A percentile compares a stretch with the other conserved stretches of the same genome.
Conservation (phyloP, 2,113 vertebrate genomes). For the Seriola aureovittata region DNA sequence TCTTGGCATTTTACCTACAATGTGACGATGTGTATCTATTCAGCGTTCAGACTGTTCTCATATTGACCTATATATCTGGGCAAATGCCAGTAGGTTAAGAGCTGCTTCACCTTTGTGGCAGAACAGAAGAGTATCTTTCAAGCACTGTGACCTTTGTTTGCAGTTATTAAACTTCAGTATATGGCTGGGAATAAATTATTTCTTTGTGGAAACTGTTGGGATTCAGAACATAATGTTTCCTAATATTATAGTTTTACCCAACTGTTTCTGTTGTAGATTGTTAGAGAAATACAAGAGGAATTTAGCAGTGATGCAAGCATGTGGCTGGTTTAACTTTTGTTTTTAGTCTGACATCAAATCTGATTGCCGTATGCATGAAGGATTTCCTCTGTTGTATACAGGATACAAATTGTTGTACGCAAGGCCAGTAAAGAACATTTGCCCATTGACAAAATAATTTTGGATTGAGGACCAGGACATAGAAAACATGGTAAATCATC, state of each 20-base stretch:
- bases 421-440: not conserved
- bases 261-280: constrained; percentile 16
- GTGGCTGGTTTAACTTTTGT: not conserved
- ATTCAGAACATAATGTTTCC: not conserved
- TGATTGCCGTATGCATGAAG: constrained; percentile 4
- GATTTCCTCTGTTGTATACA: constrained; percentile 6
- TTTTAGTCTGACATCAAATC: not conserved
- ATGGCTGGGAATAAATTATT: not conserved
- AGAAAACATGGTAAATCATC: not conserved
- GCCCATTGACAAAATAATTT: not conserved
- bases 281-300: not conserved
- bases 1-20: constrained; percentile 75
- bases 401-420: not conserved
- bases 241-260: not conserved
- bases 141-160: constrained; percentile 51
- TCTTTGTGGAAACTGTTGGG: not conserved
- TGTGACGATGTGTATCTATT: constrained; percentile 68
- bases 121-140: constrained; percentile 28
- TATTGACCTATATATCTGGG: constrained; percentile 69
- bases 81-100: constrained; percentile 65
- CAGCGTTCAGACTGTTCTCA: constrained; percentile 47
- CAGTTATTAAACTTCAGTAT: constrained; percentile 23
- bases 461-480: not conserved
- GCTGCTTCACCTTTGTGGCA: constrained; percentile 44
- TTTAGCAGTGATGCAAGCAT: not conserved